A percentile compares a stretch with the other conserved stretches of the same genome.
Evolutionary conservation across 2,797 vertebrate genomes (phyloP).

Genomic region (Alauda arvensis): DNA sequence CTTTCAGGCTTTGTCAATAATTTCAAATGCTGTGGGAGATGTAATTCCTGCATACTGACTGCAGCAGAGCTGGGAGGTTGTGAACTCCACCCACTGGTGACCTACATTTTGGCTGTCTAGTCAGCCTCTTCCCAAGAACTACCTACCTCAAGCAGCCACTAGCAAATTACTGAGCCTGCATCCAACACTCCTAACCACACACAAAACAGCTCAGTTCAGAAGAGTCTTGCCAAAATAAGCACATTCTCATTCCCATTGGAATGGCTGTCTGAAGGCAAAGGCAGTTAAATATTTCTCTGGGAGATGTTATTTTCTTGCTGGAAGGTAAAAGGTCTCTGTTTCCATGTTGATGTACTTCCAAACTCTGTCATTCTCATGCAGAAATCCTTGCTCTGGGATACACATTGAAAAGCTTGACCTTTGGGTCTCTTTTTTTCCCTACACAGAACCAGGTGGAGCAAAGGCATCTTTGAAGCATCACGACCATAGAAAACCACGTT

Average conservation of each 20-base stretch:
- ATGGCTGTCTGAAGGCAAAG: constrained; percentile 9
- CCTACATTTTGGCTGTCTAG: constrained; percentile 32
- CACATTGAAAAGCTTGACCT: background rate
- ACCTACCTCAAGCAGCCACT: constrained; percentile 1
- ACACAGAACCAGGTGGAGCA: background rate
- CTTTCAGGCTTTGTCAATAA: background rate
- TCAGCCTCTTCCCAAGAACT: background rate
- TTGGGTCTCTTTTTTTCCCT: background rate
- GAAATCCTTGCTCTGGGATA: background rate
- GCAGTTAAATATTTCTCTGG: constrained; percentile 26
- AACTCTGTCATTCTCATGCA: background rate
- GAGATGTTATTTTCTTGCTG: background rate
- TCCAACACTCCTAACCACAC: background rate
- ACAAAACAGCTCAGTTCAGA: background rate
- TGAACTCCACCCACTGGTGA: constrained; percentile 35
- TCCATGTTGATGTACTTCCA: constrained; percentile 22
- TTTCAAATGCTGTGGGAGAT: background rate
- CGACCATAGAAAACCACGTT: background rate
- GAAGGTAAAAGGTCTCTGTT: constrained; percentile 27
- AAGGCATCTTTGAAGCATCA: background rate
- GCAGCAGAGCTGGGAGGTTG: background rate
- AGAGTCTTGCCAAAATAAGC: constrained; percentile 39
- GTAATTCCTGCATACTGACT: background rate
- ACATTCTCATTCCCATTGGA: background rate
- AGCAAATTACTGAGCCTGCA: constrained; percentile 30